Evolutionary conservation across 2,888 invertebrate species (phyloP).

Genomic region (Drosophila picticornis): DNA sequence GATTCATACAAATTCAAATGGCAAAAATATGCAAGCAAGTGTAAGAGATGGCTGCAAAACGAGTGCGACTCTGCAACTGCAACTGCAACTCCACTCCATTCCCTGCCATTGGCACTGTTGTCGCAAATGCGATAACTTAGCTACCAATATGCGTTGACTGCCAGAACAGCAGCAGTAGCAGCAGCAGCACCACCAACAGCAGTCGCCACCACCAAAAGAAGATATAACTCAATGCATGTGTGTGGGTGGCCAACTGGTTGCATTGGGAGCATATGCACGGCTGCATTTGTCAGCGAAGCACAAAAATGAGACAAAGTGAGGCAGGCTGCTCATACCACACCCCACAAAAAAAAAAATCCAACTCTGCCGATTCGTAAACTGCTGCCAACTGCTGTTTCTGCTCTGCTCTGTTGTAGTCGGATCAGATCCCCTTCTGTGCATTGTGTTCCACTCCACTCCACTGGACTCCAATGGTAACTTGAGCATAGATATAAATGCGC

Average conservation of each 20-base stretch:
- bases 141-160: constrained; percentile 81
- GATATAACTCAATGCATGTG: constrained; percentile 74
- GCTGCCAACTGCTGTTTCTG: constrained; percentile 19
- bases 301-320: constrained; percentile 81
- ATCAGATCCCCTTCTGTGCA: constrained; percentile 39
- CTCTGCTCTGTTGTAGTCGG: constrained; percentile 16
- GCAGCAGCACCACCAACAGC: constrained; percentile 6
- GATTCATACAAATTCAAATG: constrained; percentile 80
- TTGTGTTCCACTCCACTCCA: constrained; percentile 27
- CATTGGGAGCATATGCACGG: constrained; percentile 74
- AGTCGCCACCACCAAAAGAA: constrained; percentile 53
- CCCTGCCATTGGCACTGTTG: constrained; percentile 66
- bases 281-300: constrained; percentile 82
- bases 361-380: constrained; percentile 39
- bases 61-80: constrained; percentile 34
- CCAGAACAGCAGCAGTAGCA: constrained; percentile 33
- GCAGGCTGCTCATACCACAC: constrained; percentile 50
- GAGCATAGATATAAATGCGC: constrained; percentile 81
- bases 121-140: constrained; percentile 81
- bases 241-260: constrained; percentile 36
- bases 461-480: constrained; percentile 55
- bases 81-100: constrained; percentile 25
- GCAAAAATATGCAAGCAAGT: constrained; percentile 82
- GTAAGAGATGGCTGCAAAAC: constrained; percentile 70
- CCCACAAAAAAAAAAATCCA: constrained; percentile 8